phyloP scores from a whole-genome alignment of 1,140 invertebrate genomes.

The Drosophila setifemur region DNA sequence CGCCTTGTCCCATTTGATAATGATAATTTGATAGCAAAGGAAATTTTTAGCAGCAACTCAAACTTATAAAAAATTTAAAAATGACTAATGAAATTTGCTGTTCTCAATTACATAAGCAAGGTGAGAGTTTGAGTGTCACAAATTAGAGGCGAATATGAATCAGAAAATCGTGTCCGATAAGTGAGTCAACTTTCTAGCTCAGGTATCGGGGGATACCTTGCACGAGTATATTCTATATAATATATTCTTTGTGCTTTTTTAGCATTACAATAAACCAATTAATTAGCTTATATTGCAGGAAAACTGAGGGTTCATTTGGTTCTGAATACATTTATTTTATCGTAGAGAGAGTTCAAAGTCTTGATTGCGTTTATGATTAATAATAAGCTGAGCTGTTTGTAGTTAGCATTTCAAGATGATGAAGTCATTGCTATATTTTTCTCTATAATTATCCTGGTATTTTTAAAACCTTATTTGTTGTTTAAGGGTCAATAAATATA shows the following conservation, averaged over 20 bases:
- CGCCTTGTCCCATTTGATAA: conserved; percentile 54
- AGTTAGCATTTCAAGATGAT: too few species aligned
- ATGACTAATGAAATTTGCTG: conserved; percentile 50
- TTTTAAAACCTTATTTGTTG: too few species aligned
- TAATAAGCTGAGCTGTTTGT: background rate
- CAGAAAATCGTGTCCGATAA: conserved; percentile 38
- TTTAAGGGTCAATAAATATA: too few species aligned
- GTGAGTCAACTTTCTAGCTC: conserved; percentile 16
- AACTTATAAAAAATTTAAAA: conserved; percentile 17
- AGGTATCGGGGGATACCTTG: background rate
- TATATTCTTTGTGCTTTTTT: background rate
- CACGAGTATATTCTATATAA: background rate
- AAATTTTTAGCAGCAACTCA: conserved; percentile 20
- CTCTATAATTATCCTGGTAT: too few species aligned
- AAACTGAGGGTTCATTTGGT: too few species aligned
- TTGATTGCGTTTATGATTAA: too few species aligned
- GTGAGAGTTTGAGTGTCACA: conserved; percentile 17
- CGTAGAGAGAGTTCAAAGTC: too few species aligned
- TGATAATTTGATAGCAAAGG: conserved; percentile 43
- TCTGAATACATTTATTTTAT: too few species aligned
- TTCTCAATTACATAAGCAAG: conserved; percentile 25
- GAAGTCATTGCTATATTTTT: too few species aligned
- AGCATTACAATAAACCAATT: too few species aligned
- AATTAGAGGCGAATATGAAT: conserved; percentile 39
- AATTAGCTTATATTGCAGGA: background rate